These are phyloP conservation scores for Plebejus anna DNA, from an alignment of 2,888 invertebrate genomes.

Conservation along the genomic window DNA sequence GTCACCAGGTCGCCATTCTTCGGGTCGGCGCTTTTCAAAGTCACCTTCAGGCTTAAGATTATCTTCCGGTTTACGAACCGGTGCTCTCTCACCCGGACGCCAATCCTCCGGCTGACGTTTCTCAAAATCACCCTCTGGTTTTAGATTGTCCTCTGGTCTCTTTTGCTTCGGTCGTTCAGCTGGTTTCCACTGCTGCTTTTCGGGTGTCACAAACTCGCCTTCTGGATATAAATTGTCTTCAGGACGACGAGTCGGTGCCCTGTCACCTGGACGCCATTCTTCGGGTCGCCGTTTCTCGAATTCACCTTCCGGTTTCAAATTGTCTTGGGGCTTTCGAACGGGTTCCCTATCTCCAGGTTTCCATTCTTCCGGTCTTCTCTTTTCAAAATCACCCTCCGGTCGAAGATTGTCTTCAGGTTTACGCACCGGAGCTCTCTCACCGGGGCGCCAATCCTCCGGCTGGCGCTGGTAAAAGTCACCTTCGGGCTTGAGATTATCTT, in stretches of 20 bases:
- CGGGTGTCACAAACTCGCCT: constrained; percentile 56
- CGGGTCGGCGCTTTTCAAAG: constrained; percentile 56
- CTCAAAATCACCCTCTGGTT: constrained; percentile 73
- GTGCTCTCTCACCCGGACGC: constrained; percentile 69
- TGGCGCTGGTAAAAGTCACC: constrained; percentile 63
- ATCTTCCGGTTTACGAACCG: constrained; percentile 61
- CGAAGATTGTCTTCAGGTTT: constrained; percentile 65
- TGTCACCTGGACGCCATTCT: constrained; percentile 73
- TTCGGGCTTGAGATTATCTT: constrained; percentile 63
- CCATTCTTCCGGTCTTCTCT: constrained; percentile 53
- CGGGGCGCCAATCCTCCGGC: constrained; percentile 63
- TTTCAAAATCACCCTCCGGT: constrained; percentile 76
- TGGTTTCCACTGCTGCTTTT: constrained; percentile 73
- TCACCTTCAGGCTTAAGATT: constrained; percentile 67
- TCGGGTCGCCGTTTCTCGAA: constrained; percentile 65
- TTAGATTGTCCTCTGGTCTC: constrained; percentile 46
- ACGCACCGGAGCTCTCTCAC: constrained; percentile 63
- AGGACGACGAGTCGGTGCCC: constrained; percentile 59
- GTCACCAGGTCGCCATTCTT: constrained; percentile 58
- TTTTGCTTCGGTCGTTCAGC: constrained; percentile 51
- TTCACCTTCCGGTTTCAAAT: constrained; percentile 75
- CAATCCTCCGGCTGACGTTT: constrained; percentile 55
- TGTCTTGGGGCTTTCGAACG: constrained; percentile 60
- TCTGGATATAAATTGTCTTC: constrained; percentile 77
- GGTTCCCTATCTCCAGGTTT: constrained; percentile 59